Evolutionary conservation across 2,113 vertebrate genomes (phyloP), one percentile per base, ranked within the genome.

Genomic region (Naja naja): DNA sequence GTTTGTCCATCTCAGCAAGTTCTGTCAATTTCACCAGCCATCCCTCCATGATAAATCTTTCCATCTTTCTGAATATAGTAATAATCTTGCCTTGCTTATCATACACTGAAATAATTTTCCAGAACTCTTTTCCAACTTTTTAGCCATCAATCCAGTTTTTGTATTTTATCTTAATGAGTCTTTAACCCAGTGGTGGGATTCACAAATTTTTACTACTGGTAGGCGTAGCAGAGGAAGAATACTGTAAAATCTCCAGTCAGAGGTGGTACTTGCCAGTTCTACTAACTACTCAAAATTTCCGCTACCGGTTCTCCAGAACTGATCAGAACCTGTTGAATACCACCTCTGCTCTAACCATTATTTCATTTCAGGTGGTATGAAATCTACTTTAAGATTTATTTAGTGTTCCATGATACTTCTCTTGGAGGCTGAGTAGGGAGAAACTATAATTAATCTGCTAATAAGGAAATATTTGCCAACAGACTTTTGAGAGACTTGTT

Each of bases 401-500:
- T 85, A 91, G 86, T 94, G 0, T 93, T 96, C 90, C 12, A 91
- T 58, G 92, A n/a, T 2, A 89, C 90, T 91, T 93, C 1, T 3
- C 6, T 11, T 0, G 91, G 25, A 5, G 69, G 4, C 2, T 89
- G 49, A 94, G 34, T 91, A 47, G 93, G 90, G 8, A 94, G 7
- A 92, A 30, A 69, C 18, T 92, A 90, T 93, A 94, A 95, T 95
- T 94, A 95, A 55, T 43, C 47, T 90, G 94, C 94, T 94, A 95
- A 81, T 34, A 94, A 34, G 43, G 60, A 92, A 93, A 92, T 91
- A 85, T 4, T 20, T 47, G 16, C 3, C 64, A 89, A 60, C 16
- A 25, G 64, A 52, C 88, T 93, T 95, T 85, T 52, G 92, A 74
- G n/a, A 93, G 58, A 54, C 90, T 90, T 4, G 1, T 64, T 95